Evolutionary conservation across 2,797 vertebrate genomes (phyloP), one percentile per base, ranked within the genome.

Genomic region (Spinus olivaceus): DNA sequence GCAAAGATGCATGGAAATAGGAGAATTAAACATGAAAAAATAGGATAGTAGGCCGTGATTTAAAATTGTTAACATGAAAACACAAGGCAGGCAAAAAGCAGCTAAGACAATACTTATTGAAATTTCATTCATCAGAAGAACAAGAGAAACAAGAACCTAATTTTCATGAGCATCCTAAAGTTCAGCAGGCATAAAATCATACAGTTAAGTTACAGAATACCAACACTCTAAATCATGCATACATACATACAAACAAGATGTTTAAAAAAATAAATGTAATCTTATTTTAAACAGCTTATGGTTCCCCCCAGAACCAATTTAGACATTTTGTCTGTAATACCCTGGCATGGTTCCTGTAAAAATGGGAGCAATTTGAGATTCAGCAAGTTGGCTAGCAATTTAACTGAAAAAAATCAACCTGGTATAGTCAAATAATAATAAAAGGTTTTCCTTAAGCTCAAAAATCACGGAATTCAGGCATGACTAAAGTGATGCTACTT

Each of bases 201-300:
- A 94, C 65, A 83, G 95, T 95, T 93, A 97, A 96, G 97, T 97
- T 96, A 96, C 71, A 84, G 96, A 97, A 98, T 96, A 91, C 94
- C 91, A 96, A 88, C 86, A 89, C 80, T 97, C 86, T 96, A 96
- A 97, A 96, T 97, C 97, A 97, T 78, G 95, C 97, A 97, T 97
- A 92, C 87, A 97, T 97, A 97, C 97, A 97, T 97, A 97, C 84
- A 98, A 98, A 97, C 95, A 97, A 97, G 97, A 93, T 96, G 92
- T 95, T 98, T 97, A 76, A 97, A 97, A 92, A 98, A 95, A 95
- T 96, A 96, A 97, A 97, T 86, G 78, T 96, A 97, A 97, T 97
- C 95, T 97, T 97, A 96, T 96, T 98, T 98, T 97, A 96, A 97
- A 97, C 82, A 79, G 28, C 71, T 94, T 95, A 96, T 93, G 86